Conservation (phyloP, 53 echinoderm and acorn worm genomes). For the Holothuria scabra region DNA sequence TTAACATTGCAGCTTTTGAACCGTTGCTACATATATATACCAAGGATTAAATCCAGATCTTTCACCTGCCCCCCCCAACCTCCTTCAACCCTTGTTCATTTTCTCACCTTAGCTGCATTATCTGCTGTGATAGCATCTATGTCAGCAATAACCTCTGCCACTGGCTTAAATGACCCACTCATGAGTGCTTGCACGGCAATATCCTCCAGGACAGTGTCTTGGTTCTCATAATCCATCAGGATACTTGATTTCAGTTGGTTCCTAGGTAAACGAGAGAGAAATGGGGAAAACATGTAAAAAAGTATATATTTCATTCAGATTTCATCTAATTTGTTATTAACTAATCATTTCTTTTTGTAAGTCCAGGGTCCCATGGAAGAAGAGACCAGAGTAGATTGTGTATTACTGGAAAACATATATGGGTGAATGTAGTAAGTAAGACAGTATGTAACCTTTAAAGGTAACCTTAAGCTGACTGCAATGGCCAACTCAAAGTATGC, state of each 20-base stretch:
- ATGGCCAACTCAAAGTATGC: too few relatives aligned
- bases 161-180: constrained; percentile 56
- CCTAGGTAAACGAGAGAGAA: constrained; percentile 38
- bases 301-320: too few relatives aligned
- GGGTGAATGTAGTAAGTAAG: too few relatives aligned
- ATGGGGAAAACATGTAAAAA: too few relatives aligned
- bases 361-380: too few relatives aligned
- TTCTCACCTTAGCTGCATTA: constrained; percentile 77
- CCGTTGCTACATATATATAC: background rate
- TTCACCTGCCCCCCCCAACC: background rate
- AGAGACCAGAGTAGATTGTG: too few relatives aligned
- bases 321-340: too few relatives aligned
- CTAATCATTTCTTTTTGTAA: too few relatives aligned
- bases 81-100: background rate
- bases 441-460: too few relatives aligned
- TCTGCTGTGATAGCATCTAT: constrained; percentile 83
- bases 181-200: constrained; percentile 76
- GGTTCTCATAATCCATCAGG: constrained; percentile 83
- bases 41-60: background rate
- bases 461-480: too few relatives aligned
- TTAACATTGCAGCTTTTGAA: background rate
- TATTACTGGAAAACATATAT: too few relatives aligned
- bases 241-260: constrained; percentile 87
- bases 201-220: constrained; percentile 78
- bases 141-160: constrained; percentile 58